These are phyloP conservation scores for Drosophila micromelanica DNA, from an alignment of 1,140 invertebrate genomes.

Conservation along the genomic window DNA sequence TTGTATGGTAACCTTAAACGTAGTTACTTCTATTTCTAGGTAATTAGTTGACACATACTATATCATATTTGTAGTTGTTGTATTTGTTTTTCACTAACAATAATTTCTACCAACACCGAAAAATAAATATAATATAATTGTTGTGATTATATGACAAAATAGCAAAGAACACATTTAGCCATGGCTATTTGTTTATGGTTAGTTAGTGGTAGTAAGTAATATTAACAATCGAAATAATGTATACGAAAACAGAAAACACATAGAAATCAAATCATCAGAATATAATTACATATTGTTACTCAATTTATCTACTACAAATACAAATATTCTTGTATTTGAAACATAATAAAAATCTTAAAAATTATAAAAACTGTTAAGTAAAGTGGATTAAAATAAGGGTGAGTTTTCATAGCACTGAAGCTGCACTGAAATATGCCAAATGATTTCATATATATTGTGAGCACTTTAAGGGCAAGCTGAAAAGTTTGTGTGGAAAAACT, in stretches of 20 bases:
- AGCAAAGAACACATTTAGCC: conserved; percentile 79
- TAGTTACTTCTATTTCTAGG: conserved; percentile 29
- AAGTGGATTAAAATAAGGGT: conserved; percentile 41
- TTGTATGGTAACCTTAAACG: conserved; percentile 40
- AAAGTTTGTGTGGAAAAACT: conserved; percentile 64
- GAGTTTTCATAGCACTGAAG: conserved; percentile 51
- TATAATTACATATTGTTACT: conserved; percentile 44
- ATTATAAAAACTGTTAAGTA: conserved; percentile 19
- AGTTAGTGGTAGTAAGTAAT: conserved; percentile 41
- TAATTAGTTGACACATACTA: conserved; percentile 40
- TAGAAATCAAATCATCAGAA: conserved; percentile 57
- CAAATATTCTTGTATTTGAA: conserved; percentile 36
- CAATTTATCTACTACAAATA: conserved; percentile 54
- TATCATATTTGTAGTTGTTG: conserved; percentile 37
- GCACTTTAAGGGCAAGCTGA: conserved; percentile 66
- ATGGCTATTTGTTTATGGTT: conserved; percentile 66
- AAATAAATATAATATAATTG: conserved; percentile 67
- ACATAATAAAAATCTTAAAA: conserved; percentile 24
- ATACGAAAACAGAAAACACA: conserved; percentile 54
- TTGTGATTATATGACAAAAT: conserved; percentile 79
- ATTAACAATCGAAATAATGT: conserved; percentile 43
- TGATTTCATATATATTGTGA: conserved; percentile 55
- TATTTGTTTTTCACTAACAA: conserved; percentile 46
- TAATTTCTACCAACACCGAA: conserved; percentile 79
- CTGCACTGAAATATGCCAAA: conserved; percentile 58